Conservation (phyloP, 2,888 invertebrate genomes). For the Ctena decussata region DNA sequence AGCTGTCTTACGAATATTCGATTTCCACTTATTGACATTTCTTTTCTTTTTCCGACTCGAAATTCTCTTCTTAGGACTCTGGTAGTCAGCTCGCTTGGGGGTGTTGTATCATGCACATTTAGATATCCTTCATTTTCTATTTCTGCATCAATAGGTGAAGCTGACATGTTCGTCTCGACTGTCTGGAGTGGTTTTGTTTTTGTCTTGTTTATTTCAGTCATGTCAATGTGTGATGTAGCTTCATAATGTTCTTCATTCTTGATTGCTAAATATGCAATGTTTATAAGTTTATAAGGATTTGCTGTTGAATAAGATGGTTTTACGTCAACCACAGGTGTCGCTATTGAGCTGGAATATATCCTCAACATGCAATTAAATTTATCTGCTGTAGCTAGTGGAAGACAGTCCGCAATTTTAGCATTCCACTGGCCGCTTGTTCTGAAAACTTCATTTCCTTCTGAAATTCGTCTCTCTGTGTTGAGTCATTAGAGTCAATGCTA, state of each 20-base stretch:
- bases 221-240: too few species aligned
- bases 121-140: too few species aligned
- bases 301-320: slow-evolving; percentile 13
- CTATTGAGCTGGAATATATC: slow-evolving; percentile 37
- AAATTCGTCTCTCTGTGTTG: too few species aligned
- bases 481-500: background rate
- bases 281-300: too few species aligned
- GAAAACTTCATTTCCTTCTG: slow-evolving; percentile 12
- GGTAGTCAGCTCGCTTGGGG: background rate
- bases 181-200: too few species aligned
- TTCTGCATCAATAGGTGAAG: too few species aligned
- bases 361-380: background rate
- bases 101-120: too few species aligned
- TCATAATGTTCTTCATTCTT: slow-evolving; percentile 35
- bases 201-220: too few species aligned
- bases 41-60: background rate
- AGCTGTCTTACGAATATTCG: background rate
- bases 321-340: slow-evolving; percentile 36
- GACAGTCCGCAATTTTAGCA: slow-evolving; percentile 17
- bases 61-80: background rate
- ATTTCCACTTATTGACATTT: background rate
- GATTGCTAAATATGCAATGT: too few species aligned
- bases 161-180: too few species aligned
- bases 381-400: slow-evolving; percentile 26
- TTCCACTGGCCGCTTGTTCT: slow-evolving; percentile 26